Evolutionary conservation across 37 sponge, comb jelly and placozoan species (phyloP), one percentile per base, ranked within the genome.

Genomic region (Chondrilla cf. caribensis): DNA sequence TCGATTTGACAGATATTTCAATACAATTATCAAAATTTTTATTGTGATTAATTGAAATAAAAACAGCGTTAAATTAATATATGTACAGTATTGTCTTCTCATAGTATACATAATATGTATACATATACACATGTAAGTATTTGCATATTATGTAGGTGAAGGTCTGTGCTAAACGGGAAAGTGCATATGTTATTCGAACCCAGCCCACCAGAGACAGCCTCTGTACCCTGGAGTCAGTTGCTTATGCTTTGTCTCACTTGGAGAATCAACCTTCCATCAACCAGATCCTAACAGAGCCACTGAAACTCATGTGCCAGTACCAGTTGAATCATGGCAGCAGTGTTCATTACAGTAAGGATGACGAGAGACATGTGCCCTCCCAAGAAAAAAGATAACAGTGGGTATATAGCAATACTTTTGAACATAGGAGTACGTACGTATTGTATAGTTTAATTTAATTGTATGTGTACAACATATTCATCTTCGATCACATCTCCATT

Each of bases 121-220:
- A n/a, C n/a, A n/a, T n/a, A n/a, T n/a, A n/a, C n/a, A n/a, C n/a
- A n/a, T n/a, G n/a, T n/a, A n/a, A n/a, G n/a, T n/a, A n/a, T n/a
- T 73, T 32, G 21, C 43, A 37, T 7, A 73, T 36, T 57, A 22
- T 14, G 25, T 78, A 95, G 94, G 89, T 95, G 4, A 68, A 90
- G 77, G 76, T 97, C 38, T n/a, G 55, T 59, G 42, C 75, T 28
- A 43, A 38, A 38, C 32, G 32, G 0, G 51, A 11, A 17, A 97
- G 97, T 91, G 86, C 91, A 83, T 97, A 94, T 72, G 89, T 92
- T 42, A 92, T 97, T 31, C 68, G 97, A 41, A 95, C 90, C 17
- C 97, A 97, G 84, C 97, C 97, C 0, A 92, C 84, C 14, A 77
- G 86, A n/a, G 62, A 54, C 31, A 43, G 93, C 60, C 85, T 94